Conservation (phyloP, 1,140 invertebrate genomes). For the Trissolcus basalis region DNA sequence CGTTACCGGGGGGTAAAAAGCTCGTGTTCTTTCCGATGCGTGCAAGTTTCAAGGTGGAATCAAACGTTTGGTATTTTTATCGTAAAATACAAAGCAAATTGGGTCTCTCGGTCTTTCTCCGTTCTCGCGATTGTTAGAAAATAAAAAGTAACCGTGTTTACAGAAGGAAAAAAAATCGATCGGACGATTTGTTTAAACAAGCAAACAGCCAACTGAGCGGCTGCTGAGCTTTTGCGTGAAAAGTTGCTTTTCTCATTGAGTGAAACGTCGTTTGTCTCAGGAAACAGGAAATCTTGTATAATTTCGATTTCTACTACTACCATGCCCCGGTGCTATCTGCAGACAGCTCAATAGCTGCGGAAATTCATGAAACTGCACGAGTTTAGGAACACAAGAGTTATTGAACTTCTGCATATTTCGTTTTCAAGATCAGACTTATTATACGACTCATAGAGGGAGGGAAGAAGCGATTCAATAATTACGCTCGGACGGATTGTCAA, state of each 20-base stretch:
- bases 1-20: background rate
- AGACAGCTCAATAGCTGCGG: conserved; percentile 30
- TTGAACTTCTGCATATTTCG: conserved; percentile 41
- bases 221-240: no score
- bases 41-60: background rate
- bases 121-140: no score
- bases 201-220: no score
- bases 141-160: no score
- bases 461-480: conserved; percentile 14
- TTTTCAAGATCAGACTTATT: conserved; percentile 16
- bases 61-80: no score
- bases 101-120: no score
- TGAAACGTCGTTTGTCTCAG: no score
- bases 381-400: conserved; percentile 40
- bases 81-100: no score
- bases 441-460: background rate
- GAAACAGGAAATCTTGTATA: conserved; percentile 15
- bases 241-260: no score
- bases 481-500: background rate
- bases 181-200: no score
- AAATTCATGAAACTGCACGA: conserved; percentile 30
- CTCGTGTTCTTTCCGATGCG: background rate
- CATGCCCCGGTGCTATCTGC: conserved; percentile 27
- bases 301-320: conserved; percentile 23
- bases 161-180: no score